Evolutionary conservation across 2,113 vertebrate genomes (phyloP).

Genomic region (Hydropotes inermis): DNA sequence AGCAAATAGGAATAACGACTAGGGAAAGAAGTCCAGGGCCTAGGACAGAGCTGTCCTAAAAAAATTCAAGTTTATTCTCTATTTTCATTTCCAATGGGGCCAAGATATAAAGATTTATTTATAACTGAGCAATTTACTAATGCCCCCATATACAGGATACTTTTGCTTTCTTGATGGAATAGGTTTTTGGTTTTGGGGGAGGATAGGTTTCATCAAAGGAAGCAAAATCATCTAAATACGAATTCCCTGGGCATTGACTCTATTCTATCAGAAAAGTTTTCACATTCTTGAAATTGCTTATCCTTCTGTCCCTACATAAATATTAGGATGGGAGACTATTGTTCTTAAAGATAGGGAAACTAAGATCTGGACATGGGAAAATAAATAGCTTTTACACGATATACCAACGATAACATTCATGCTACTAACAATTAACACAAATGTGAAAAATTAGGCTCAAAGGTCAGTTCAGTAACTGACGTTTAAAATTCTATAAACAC

Average conservation of each 20-base stretch:
- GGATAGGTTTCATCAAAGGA: neutral
- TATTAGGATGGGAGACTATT: neutral
- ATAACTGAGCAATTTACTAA: constrained; percentile 1
- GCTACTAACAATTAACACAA: neutral
- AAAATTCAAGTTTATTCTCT: neutral
- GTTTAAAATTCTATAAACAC: neutral
- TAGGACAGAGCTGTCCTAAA: neutral
- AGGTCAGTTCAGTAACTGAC: neutral
- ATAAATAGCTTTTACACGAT: neutral
- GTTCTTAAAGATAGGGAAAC: neutral
- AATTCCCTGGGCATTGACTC: neutral
- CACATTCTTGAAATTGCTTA: constrained; percentile 14
- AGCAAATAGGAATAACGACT: neutral
- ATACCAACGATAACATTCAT: neutral
- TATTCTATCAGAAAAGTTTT: neutral
- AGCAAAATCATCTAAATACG: constrained; percentile 2
- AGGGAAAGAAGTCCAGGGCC: neutral
- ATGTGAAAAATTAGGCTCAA: neutral
- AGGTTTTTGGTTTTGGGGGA: neutral
- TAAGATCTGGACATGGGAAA: neutral
- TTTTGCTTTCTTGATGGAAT: neutral
- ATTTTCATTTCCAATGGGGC: neutral
- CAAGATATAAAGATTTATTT: constrained; percentile 10
- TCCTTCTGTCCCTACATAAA: neutral
- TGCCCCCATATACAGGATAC: neutral